A percentile compares a stretch with the other conserved stretches of the same genome.
These are phyloP conservation scores for Aricia artaxerxes DNA, from an alignment of 2,888 invertebrate species.

Conservation along the genomic window DNA sequence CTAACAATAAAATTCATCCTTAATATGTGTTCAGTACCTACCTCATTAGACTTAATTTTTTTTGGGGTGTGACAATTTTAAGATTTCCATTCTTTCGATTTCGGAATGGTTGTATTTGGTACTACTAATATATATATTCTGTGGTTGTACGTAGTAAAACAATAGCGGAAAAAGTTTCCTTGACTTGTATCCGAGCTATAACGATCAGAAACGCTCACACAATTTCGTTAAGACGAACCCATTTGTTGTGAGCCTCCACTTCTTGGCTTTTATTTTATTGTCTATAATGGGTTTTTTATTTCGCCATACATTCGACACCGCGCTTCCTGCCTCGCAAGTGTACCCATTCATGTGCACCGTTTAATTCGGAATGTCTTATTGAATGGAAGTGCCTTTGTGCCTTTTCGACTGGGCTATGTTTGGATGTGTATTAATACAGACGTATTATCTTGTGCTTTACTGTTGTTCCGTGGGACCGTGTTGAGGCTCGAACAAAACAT, in stretches of 20 bases:
- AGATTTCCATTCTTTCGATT: too few species aligned
- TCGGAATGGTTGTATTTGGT: too few species aligned
- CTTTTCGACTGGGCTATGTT: conserved; percentile 73
- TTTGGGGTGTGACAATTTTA: too few species aligned
- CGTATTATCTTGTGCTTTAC: conserved; percentile 58
- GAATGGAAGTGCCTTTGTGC: conserved; percentile 72
- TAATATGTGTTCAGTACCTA: too few species aligned
- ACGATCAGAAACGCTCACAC: conserved; percentile 17
- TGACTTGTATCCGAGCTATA: neutral
- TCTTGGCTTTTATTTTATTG: conserved; percentile 57
- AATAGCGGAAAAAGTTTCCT: too few species aligned
- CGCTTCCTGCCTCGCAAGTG: conserved; percentile 76
- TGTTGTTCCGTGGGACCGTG: conserved; percentile 59
- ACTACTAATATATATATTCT: too few species aligned
- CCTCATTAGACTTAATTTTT: too few species aligned
- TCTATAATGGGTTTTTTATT: conserved; percentile 56
- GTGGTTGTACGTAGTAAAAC: too few species aligned
- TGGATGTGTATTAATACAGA: conserved; percentile 64
- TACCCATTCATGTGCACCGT: conserved; percentile 56
- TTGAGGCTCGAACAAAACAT: conserved; percentile 40
- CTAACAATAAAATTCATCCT: too few species aligned
- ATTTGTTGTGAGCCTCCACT: conserved; percentile 52
- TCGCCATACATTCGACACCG: conserved; percentile 71
- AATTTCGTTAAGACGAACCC: conserved; percentile 46
- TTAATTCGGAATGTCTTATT: conserved; percentile 60